Evolutionary conservation across 2,888 invertebrate genomes (phyloP), one percentile per base, ranked within the genome.

Genomic region (Loripinus fragilis): DNA sequence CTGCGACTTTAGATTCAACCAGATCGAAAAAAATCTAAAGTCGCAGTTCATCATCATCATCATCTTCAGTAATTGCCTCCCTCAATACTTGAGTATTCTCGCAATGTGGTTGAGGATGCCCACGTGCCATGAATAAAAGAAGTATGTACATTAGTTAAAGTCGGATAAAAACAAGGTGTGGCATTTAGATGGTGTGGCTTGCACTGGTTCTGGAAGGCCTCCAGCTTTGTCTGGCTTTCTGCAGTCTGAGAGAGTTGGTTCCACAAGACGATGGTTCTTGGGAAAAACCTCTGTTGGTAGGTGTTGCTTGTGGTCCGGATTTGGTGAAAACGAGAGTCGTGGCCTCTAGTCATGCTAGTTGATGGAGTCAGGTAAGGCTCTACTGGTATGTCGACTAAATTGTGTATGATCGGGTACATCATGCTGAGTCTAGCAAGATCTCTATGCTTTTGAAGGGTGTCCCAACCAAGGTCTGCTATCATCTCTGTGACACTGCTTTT

Each of bases 61-160:
- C 52, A 52, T 52, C 52, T 52, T 52, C 52, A 52, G 52, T 52
- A 52, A 52, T 52, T 52, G 52, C 52, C 52, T 52, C 25, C 52
- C 52, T 52, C 25, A 52, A n/a, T 52, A 52, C 52, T 52, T 25
- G 28, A 52, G 52, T 52, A 52, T 25, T 52, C 52, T 52, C 52
- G 52, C 25, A 52, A 52, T 52, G 52, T 52, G 52, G 20, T 28
- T 23, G 52, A 52, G 52, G 25, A 28, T 52, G 52, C 52, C 25
- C 52, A 52, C 52, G 25, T 28, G 52, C 52, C 52, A 52, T 28
- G 52, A 28, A 28, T 52, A 52, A 52, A 52, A 52, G 52, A 52
- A 28, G 25, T 52, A 45, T 45, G 2, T 45, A 45, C 45, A 45
- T 8, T 17, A 45, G 20, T 20, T 20, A 45, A n/a, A 52, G 25